A percentile compares a stretch with the other conserved stretches of the same genome.
Conservation (phyloP, 2,888 invertebrate species). For the Drosophila cognata region DNA sequence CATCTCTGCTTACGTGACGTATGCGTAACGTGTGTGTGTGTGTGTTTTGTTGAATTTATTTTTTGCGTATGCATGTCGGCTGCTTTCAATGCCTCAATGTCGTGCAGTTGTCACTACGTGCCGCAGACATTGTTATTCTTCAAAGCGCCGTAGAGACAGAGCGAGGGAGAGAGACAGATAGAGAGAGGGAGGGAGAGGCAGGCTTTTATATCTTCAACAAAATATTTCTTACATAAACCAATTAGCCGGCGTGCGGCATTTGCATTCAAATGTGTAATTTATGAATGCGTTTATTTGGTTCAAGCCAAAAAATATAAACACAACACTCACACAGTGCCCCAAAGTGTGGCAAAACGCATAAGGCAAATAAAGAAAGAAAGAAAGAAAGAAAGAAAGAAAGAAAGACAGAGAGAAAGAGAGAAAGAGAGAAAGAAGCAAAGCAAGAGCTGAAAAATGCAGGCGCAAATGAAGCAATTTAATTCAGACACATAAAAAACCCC, state of each 20-base stretch:
- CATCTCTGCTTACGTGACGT: slow-evolving; percentile 24
- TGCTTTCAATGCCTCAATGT: slow-evolving; percentile 59
- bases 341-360: slow-evolving; percentile 64
- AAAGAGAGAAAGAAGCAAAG: background rate
- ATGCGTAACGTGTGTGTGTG: slow-evolving; percentile 55
- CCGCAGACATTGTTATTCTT: slow-evolving; percentile 48
- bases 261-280: slow-evolving; percentile 75
- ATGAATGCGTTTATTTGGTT: slow-evolving; percentile 62
- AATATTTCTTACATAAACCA: slow-evolving; percentile 72
- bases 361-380: slow-evolving; percentile 19
- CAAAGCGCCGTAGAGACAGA: background rate
- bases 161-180: background rate
- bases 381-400: background rate
- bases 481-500: slow-evolving; percentile 30
- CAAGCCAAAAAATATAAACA: slow-evolving; percentile 29
- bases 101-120: slow-evolving; percentile 60
- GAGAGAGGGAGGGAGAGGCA: background rate
- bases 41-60: background rate
- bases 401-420: background rate
- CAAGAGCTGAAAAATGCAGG: slow-evolving; percentile 39
- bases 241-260: slow-evolving; percentile 62
- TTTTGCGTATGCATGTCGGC: slow-evolving; percentile 59
- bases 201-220: slow-evolving; percentile 34
- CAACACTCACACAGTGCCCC: slow-evolving; percentile 15
- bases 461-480: slow-evolving; percentile 71